phyloP scores from a whole-genome alignment of 1,140 invertebrate species.

The Rhagoletis pomonella region DNA sequence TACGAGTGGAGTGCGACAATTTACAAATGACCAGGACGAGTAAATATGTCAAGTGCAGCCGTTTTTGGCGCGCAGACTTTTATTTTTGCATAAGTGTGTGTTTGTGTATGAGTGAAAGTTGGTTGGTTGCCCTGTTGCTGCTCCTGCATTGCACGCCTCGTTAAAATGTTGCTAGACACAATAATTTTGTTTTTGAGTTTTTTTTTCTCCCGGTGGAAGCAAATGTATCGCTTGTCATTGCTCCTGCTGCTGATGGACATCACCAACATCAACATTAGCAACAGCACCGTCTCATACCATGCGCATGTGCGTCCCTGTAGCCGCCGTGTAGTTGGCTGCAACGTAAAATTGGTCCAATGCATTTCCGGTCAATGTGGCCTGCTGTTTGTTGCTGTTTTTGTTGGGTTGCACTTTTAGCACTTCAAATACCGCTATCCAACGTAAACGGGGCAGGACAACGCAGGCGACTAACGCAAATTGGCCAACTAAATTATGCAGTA shows the following conservation, averaged over 20 bases:
- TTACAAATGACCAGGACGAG: constrained; percentile 67
- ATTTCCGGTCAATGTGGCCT: constrained; percentile 65
- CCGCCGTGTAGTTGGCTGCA: not conserved
- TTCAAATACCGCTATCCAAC: not conserved
- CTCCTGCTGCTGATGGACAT: constrained; percentile 31
- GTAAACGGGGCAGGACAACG: not conserved
- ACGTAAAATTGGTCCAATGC: constrained; percentile 58
- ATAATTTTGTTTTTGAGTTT: constrained; percentile 17
- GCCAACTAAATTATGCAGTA: constrained; percentile 72
- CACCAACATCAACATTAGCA: not conserved
- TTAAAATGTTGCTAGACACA: constrained; percentile 49
- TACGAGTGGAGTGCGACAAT: constrained; percentile 57
- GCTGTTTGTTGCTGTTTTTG: not conserved
- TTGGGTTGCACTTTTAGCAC: constrained; percentile 38
- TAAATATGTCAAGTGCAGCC: constrained; percentile 74
- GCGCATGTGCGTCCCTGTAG: not conserved
- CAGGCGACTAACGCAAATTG: constrained; percentile 66
- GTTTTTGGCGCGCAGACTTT: constrained; percentile 49
- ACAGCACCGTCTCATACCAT: not conserved
- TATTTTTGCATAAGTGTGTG: not conserved
- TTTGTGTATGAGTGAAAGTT: not conserved
- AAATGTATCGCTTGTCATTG: not conserved
- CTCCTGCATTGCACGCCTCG: constrained; percentile 26
- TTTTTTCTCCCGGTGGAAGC: not conserved
- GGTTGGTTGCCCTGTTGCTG: not conserved